Conservation (phyloP, 2,888 invertebrate species). For the Acanthopleura granulata region DNA sequence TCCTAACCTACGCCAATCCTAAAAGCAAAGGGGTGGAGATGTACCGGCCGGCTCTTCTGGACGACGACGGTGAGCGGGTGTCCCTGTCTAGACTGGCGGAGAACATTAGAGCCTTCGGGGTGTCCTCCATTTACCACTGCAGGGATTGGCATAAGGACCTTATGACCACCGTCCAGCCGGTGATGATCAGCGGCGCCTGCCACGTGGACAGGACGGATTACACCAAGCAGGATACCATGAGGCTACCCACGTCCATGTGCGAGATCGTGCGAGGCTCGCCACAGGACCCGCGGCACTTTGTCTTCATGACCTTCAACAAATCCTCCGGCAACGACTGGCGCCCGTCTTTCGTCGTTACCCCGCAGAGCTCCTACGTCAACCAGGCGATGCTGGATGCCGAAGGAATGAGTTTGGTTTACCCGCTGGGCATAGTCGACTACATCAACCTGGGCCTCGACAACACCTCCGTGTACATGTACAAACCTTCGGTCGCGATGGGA, state of each 20-base stretch:
- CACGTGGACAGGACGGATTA: background rate
- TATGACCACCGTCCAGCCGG: background rate
- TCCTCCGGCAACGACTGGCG: background rate
- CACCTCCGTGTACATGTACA: slow-evolving; percentile 1
- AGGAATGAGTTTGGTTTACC: background rate
- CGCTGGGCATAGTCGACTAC: background rate
- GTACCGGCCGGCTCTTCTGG: background rate
- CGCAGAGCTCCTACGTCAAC: background rate
- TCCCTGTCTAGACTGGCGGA: background rate
- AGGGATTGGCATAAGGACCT: background rate
- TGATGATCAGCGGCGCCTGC: background rate
- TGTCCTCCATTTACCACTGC: background rate
- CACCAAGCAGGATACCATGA: background rate
- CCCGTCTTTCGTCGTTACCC: background rate
- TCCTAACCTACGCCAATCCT: background rate
- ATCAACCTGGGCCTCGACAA: background rate
- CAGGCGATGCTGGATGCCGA: background rate
- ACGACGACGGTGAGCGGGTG: background rate
- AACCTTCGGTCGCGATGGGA: background rate
- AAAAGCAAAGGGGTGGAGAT: background rate
- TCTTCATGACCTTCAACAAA: background rate
- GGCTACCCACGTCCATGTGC: background rate
- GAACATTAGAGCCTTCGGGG: background rate
- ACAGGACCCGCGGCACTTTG: background rate
- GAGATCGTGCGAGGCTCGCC: background rate